Conservation (phyloP, 2,113 vertebrate species). For the Scalopus aquaticus region DNA sequence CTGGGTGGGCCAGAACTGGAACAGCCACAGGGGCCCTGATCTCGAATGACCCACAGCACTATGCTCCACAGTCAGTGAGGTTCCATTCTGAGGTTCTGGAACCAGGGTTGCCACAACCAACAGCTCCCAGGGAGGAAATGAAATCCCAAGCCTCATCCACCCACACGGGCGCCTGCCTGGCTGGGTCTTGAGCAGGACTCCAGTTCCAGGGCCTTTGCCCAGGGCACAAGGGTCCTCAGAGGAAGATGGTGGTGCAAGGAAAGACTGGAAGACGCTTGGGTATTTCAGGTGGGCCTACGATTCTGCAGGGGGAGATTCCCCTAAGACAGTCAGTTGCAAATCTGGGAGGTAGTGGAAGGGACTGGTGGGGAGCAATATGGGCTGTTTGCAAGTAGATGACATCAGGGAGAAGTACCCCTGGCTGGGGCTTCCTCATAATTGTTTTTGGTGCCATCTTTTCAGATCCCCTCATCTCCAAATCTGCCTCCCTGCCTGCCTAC, state of each 20-base stretch:
- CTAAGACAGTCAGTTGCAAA: background rate
- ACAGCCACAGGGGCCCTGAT: background rate
- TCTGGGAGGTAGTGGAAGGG: background rate
- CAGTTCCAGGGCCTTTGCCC: background rate
- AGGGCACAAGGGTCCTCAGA: background rate
- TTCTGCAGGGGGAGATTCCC: background rate
- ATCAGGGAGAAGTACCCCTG: background rate
- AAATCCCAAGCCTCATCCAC: background rate
- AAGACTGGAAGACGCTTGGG: background rate
- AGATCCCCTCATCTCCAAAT: constrained; percentile 96
- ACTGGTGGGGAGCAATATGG: background rate
- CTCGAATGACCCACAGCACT: background rate
- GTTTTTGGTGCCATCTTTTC: constrained; percentile 51
- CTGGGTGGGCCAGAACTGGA: background rate
- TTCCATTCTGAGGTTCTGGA: background rate
- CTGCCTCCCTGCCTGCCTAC: constrained; percentile 96
- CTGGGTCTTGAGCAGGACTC: background rate
- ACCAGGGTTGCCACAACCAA: background rate
- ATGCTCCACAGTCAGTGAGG: background rate
- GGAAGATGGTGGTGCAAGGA: background rate
- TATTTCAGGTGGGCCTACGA: background rate
- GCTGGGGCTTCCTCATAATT: background rate
- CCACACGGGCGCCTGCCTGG: background rate
- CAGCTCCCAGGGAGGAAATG: background rate
- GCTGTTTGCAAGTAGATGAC: background rate